These are phyloP conservation scores for Anser cygnoides DNA, from an alignment of 2,113 vertebrate species.

Conservation along the genomic window DNA sequence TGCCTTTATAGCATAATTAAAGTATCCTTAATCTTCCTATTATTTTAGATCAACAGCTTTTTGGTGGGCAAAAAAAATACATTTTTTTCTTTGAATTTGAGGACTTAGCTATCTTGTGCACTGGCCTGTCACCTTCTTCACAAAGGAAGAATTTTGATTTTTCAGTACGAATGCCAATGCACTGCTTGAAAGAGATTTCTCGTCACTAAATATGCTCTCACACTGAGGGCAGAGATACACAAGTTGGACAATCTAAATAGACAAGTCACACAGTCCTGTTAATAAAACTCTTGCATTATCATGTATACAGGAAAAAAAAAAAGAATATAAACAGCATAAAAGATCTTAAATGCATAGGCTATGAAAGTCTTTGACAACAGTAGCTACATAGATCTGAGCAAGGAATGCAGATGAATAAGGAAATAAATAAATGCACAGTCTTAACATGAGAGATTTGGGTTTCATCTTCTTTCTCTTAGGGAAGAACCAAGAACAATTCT, in stretches of 20 bases:
- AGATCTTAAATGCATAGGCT: not conserved
- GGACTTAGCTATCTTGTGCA: not conserved
- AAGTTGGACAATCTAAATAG: not conserved
- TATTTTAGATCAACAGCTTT: not conserved
- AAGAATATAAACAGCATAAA: not conserved
- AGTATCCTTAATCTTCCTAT: not conserved
- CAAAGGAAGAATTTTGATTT: not conserved
- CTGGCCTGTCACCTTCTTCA: not conserved
- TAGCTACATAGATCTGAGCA: not conserved
- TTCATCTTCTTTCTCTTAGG: not conserved
- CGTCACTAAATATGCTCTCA: not conserved
- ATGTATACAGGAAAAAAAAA: not conserved
- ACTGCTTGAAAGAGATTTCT: not conserved
- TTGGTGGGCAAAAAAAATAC: not conserved
- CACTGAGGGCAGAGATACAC: not conserved
- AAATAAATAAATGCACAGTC: not conserved
- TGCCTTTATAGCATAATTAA: not conserved
- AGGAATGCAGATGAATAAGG: not conserved
- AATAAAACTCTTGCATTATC: not conserved
- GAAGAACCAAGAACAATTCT: not conserved
- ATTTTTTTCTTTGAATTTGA: not conserved
- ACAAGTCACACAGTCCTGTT: not conserved
- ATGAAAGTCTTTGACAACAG: not conserved
- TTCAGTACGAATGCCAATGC: not conserved
- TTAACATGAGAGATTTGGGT: not conserved